A percentile compares a stretch with the other conserved stretches of the same genome.
phyloP scores from a whole-genome alignment of 2,888 invertebrate species.

The Cephus pulcher region DNA sequence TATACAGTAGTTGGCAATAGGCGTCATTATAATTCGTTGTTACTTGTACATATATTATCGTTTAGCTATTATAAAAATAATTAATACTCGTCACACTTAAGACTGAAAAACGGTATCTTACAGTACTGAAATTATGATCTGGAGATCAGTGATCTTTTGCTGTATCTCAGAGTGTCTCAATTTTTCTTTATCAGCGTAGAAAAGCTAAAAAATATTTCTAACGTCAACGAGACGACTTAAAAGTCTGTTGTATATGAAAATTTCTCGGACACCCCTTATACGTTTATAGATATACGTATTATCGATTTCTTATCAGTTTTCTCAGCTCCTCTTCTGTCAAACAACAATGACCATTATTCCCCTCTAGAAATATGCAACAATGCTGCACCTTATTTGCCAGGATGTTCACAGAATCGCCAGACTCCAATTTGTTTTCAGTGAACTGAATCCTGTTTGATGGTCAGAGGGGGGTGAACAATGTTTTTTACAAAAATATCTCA shows the following conservation, averaged over 20 bases:
- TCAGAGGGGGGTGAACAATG: neutral
- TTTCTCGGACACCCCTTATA: neutral
- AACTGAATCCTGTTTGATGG: neutral
- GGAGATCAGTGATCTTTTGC: neutral
- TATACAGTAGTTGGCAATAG: neutral
- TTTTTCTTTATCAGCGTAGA: neutral
- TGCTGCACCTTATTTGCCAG: neutral
- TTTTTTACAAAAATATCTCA: neutral
- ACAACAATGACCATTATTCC: neutral
- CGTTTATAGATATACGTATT: neutral
- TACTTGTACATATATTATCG: neutral
- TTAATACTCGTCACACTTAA: neutral
- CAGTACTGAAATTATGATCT: neutral
- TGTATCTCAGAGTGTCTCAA: too few species aligned
- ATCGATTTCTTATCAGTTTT: neutral
- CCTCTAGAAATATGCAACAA: neutral
- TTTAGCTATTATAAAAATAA: conserved; percentile 22
- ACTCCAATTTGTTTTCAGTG: neutral
- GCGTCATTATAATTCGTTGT: neutral
- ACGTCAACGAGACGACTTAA: neutral
- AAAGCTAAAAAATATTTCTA: neutral
- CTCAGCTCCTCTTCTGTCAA: neutral
- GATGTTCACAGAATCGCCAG: neutral
- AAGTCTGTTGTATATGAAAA: neutral
- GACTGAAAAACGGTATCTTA: neutral